These are phyloP conservation scores for Aphaenogaster ashmeadi DNA, from an alignment of 1,140 invertebrate species.

Conservation along the genomic window DNA sequence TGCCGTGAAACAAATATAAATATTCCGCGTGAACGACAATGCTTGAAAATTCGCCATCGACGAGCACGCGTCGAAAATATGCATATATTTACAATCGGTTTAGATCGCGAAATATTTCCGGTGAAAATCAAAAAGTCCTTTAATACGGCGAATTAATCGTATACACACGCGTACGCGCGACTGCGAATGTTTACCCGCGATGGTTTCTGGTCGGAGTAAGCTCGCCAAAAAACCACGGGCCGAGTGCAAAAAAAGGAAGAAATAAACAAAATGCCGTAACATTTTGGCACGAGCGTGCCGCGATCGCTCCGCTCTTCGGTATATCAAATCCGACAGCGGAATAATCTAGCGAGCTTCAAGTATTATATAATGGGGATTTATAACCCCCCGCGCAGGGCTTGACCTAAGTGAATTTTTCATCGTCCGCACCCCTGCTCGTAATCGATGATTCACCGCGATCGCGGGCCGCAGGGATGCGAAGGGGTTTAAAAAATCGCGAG, in stretches of 20 bases:
- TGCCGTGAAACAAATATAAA: slow-evolving; percentile 5
- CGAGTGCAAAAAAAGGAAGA: neutral
- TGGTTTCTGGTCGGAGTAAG: neutral
- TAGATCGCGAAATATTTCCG: slow-evolving; percentile 29
- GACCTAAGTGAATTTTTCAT: slow-evolving; percentile 55
- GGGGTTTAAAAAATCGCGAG: neutral
- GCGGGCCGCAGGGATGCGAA: neutral
- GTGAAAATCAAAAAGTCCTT: slow-evolving; percentile 2
- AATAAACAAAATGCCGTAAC: slow-evolving; percentile 10
- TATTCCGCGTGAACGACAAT: neutral
- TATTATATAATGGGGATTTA: slow-evolving; percentile 22
- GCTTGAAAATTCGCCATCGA: slow-evolving; percentile 26
- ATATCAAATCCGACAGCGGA: slow-evolving; percentile 5
- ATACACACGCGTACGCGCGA: neutral
- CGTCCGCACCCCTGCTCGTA: neutral
- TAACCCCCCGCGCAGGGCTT: neutral
- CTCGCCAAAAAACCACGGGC: neutral
- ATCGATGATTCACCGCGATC: slow-evolving; percentile 11
- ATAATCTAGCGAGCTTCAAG: slow-evolving; percentile 34
- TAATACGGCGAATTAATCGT: slow-evolving; percentile 12
- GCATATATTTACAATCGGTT: slow-evolving; percentile 35
- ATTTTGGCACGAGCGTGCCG: slow-evolving; percentile 1
- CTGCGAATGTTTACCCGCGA: slow-evolving; percentile 2
- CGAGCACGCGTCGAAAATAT: neutral
- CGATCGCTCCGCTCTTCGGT: slow-evolving; percentile 6